phyloP scores from a whole-genome alignment of 92 coral and sea anemone species.

The Porites cylindrica region DNA sequence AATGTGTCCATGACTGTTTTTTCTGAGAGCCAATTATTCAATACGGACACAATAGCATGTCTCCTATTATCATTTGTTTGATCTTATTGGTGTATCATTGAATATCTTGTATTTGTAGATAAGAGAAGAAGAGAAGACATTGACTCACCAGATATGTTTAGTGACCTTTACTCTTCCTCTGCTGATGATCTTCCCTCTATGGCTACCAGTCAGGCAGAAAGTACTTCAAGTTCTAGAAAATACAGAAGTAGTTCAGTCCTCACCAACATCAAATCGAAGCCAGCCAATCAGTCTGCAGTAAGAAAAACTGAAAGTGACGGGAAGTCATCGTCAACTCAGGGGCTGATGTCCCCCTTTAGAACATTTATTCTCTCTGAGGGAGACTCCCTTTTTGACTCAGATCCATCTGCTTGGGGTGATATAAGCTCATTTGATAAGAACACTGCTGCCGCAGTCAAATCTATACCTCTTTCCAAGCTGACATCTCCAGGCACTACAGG shows the following conservation, averaged over 20 bases:
- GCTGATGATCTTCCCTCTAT: slow-evolving; percentile 20
- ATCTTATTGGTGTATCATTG: background rate
- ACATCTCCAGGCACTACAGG: slow-evolving; percentile 96
- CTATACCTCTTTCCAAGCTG: slow-evolving; percentile 65
- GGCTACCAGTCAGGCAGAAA: background rate
- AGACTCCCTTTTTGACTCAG: slow-evolving; percentile 80
- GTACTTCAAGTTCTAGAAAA: background rate
- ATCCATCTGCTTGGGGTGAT: slow-evolving; percentile 92
- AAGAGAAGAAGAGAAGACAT: slow-evolving; percentile 48
- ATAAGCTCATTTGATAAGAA: slow-evolving; percentile 83
- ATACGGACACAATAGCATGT: too few relatives aligned
- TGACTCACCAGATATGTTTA: background rate
- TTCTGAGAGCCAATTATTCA: too few relatives aligned
- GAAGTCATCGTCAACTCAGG: slow-evolving; percentile 11
- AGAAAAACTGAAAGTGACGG: background rate
- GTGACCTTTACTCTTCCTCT: background rate
- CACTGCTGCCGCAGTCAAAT: slow-evolving; percentile 58
- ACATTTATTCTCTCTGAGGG: slow-evolving; percentile 76
- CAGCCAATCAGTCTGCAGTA: background rate
- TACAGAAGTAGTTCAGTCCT: slow-evolving; percentile 21
- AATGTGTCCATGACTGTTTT: too few relatives aligned
- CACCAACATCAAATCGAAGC: slow-evolving; percentile 72
- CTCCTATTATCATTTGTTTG: too few relatives aligned
- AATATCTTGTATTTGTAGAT: slow-evolving; percentile 32
- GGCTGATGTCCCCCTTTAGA: slow-evolving; percentile 86